Base-by-base conservation (phyloP, 2,113 vertebrate genomes). In the Ranitomeya variabilis region DNA sequence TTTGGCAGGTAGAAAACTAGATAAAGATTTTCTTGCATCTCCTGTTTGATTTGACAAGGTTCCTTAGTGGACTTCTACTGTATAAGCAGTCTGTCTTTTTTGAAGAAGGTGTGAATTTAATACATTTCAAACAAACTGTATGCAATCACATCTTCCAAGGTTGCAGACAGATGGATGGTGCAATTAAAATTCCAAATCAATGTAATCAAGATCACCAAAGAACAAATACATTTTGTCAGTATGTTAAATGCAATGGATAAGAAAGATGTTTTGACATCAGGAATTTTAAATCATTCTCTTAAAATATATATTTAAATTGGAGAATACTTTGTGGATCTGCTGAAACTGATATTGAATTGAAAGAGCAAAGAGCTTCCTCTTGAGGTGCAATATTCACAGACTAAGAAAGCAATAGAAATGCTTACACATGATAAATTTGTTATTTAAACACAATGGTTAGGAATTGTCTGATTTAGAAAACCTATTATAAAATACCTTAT, bases 161-260 rank as follows among this genome's bases (percentile, higher is more conserved):
- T 88, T 88, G 80, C 71, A 88, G 87, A 88, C 87, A 88, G 87
- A 88, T 88, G 87, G 87, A 88, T 83, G 80, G 84, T 88, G 87
- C 80, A 88, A 88, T 88, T 88, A 83, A 83, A 83, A 88, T 88
- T 88, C 80, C 80, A 88, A 88, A 88, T 83, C 87, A 88, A 84
- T 83, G 87, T 88, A 88, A 83, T 88, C 87, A 88, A 67, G 71
- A 88, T 83, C 87, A 83, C 74, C 87, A 76, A 88, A 84, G 71
- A 88, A 83, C 87, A 88, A 88, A 88, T 88, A 88, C 69, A 83
- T 88, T 87, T 88, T 83, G 87, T 88, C 80, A 88, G 87, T 59
- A 83, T 88, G 71, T 80, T 66, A 83, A 88, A 88, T 84, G 80
- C 80, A 88, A 83, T 83, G 77, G 76, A 76, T 88, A 77, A 74